Evolutionary conservation across 2,797 vertebrate genomes (phyloP).

Genomic region (Leptatherina wallacei): DNA sequence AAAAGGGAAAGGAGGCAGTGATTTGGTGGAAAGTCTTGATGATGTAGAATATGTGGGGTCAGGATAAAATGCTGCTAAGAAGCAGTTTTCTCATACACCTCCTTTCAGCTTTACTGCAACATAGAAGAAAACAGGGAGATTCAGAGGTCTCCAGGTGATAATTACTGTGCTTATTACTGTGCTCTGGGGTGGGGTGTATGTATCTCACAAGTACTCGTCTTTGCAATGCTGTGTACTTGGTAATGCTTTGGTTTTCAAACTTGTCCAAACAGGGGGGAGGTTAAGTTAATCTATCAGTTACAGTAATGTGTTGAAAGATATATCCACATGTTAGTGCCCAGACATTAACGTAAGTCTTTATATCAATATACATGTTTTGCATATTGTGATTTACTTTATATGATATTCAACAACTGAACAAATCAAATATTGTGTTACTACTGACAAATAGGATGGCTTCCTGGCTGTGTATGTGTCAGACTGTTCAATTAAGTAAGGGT

Average conservation of each 20-base stretch:
- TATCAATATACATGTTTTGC: slow-evolving; percentile 1
- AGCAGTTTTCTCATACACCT: slow-evolving; percentile 73
- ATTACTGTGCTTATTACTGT: too few species aligned
- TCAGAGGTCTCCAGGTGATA: slow-evolving; percentile 38
- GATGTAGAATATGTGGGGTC: slow-evolving; percentile 69
- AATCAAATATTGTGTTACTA: slow-evolving; percentile 7
- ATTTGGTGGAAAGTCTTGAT: slow-evolving; percentile 63
- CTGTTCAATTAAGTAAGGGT: slow-evolving; percentile 3
- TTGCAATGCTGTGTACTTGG: slow-evolving; percentile 77
- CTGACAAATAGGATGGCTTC: neutral
- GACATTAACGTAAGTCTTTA: neutral
- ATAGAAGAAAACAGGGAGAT: slow-evolving; percentile 24
- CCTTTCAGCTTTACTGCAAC: slow-evolving; percentile 63
- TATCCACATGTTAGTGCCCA: neutral
- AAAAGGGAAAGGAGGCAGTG: slow-evolving; percentile 65
- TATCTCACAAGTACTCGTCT: slow-evolving; percentile 53
- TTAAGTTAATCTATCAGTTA: neutral
- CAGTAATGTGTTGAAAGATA: neutral
- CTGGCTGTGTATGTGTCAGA: slow-evolving; percentile 27
- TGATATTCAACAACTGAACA: neutral
- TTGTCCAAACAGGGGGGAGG: slow-evolving; percentile 46
- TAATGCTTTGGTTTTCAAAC: slow-evolving; percentile 74
- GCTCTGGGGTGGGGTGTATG: too few species aligned
- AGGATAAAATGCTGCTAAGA: slow-evolving; percentile 64
- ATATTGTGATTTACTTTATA: slow-evolving; percentile 9